Base-by-base conservation (phyloP, 1,140 invertebrate species). In the Hypsibius dujardini region DNA sequence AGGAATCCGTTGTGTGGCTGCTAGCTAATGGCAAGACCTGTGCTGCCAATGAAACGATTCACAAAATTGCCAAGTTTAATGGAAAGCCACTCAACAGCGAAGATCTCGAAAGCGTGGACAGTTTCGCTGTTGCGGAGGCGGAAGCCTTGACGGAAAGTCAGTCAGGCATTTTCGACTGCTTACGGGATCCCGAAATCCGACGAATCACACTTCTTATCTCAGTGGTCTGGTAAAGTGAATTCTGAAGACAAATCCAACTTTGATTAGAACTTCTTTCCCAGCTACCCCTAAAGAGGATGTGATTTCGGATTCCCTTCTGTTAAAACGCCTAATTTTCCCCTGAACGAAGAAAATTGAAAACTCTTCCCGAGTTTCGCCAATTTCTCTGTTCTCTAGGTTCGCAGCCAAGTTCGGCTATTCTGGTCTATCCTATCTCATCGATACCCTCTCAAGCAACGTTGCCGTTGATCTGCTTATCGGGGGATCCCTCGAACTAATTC, bases 341-440 rank as follows among this genome's bases (percentile, higher is more conserved):
- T n/a, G n/a, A n/a, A n/a, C n/a, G n/a, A n/a, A n/a, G n/a, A n/a
- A n/a, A n/a, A n/a, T n/a, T n/a, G n/a, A n/a, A n/a, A n/a, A n/a
- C n/a, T n/a, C n/a, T n/a, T n/a, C n/a, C n/a, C n/a, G n/a, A n/a
- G n/a, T n/a, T n/a, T n/a, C n/a, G n/a, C n/a, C n/a, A n/a, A n/a
- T n/a, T 56, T 56, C n/a, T 7, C 50, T 56, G 50, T 56, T 56
- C n/a, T 56, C n/a, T n/a, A 56, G 50, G 50, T 56, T 56, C n/a
- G 50, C 50, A 7, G n/a, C 50, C n/a, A 56, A 56, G 7, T 56
- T 56, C n/a, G 50, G 50, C n/a, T 56, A 56, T n/a, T 56, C 50
- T 56, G 50, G 50, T 7, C n/a, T 56, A 56, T 56, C 50, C n/a
- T 56, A 7, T n/a, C 50, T 56, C n/a, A 56, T 56, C 50, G 50